phyloP scores from a whole-genome alignment of 2,113 vertebrate genomes.

The Apus apus region DNA sequence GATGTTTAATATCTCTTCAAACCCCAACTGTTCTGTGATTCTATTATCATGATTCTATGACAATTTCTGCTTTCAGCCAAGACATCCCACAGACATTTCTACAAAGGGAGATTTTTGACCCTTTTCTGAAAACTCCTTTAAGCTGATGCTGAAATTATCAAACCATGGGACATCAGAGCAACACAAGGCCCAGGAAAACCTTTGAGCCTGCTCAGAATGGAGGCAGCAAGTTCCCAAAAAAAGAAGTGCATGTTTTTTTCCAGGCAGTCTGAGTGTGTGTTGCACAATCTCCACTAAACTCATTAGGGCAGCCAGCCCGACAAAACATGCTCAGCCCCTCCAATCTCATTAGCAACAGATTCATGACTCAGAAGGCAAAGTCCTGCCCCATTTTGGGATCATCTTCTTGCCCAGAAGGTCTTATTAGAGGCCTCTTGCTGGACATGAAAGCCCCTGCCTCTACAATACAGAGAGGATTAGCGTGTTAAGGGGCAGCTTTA shows the following conservation, averaged over 20 bases:
- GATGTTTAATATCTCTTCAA: too few species aligned
- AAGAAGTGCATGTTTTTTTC: background rate
- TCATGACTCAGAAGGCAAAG: background rate
- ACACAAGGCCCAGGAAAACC: background rate
- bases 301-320: background rate
- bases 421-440: background rate
- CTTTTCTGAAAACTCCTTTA: background rate
- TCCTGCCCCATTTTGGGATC: background rate
- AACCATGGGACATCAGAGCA: background rate
- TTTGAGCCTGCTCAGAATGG: background rate
- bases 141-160: background rate
- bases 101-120: background rate
- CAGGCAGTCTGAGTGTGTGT: fast-evolving
- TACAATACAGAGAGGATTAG: background rate
- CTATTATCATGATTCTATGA: too few species aligned
- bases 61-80: background rate
- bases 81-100: fast-evolving
- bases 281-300: background rate
- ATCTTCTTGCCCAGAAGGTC: background rate
- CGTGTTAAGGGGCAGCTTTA: background rate
- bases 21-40: too few species aligned
- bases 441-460: slow-evolving; percentile 6
- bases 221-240: background rate
- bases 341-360: background rate
- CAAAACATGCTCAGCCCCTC: background rate